Conservation (phyloP, 2,113 vertebrate species). For the Proteles cristata region DNA sequence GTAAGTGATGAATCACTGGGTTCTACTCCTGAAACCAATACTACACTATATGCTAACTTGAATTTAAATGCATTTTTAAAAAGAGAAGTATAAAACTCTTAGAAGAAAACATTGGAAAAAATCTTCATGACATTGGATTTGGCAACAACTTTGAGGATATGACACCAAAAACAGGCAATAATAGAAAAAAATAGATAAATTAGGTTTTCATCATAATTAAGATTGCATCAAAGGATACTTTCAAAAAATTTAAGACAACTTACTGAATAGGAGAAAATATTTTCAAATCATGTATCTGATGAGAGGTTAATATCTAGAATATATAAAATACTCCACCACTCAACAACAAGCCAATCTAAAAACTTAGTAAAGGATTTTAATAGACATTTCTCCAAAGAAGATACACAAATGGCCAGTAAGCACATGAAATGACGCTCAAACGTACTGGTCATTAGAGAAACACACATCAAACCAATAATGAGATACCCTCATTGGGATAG, state of each 20-base stretch:
- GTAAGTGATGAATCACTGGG: too few species aligned
- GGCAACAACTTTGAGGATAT: background rate
- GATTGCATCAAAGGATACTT: background rate
- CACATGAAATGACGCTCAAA: background rate
- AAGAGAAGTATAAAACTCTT: background rate
- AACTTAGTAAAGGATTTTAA: background rate
- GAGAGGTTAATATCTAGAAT: background rate
- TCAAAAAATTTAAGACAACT: background rate
- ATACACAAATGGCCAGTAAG: background rate
- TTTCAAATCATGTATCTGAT: background rate
- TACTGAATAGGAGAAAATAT: background rate
- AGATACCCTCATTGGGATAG: background rate
- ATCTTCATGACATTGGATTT: background rate
- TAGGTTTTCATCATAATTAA: background rate
- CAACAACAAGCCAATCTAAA: background rate
- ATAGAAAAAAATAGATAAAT: background rate
- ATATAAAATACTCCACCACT: background rate
- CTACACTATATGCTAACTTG: too few species aligned
- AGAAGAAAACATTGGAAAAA: background rate
- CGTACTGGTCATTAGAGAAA: background rate
- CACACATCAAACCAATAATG: background rate
- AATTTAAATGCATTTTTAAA: too few species aligned
- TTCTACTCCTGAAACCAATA: too few species aligned
- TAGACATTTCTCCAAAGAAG: background rate
- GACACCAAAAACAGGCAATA: background rate